Percentiles rank a stretch among this genome's conserved stretches.
Evolutionary conservation across 2,797 vertebrate species (phyloP).

Genomic region (Anableps anableps): DNA sequence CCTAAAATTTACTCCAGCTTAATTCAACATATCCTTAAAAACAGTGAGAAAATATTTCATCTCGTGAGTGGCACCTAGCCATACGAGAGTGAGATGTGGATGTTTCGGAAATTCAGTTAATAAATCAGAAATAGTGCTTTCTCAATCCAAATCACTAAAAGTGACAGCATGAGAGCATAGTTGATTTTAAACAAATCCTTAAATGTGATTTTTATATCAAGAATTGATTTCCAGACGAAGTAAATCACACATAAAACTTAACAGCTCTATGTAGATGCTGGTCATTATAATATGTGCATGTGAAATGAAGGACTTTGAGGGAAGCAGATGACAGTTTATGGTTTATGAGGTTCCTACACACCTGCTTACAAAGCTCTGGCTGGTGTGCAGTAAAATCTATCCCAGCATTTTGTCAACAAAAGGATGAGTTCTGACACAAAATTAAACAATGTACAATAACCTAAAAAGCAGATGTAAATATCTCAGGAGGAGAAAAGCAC

Average conservation of each 20-base stretch:
- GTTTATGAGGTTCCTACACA: constrained; percentile 16
- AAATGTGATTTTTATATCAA: neutral
- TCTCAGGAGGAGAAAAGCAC: constrained; percentile 13
- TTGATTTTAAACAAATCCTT: neutral
- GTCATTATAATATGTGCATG: neutral
- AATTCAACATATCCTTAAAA: neutral
- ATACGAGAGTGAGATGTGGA: neutral
- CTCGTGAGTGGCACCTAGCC: neutral
- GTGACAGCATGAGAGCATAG: neutral
- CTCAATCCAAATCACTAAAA: neutral
- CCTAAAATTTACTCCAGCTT: neutral
- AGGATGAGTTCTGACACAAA: constrained; percentile 29
- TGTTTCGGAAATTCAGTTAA: neutral
- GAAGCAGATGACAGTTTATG: constrained; percentile 6
- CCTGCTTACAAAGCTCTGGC: constrained; percentile 6
- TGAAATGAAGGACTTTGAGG: constrained; percentile 3
- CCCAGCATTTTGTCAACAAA: neutral
- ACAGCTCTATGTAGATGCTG: neutral
- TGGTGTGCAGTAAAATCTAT: constrained; percentile 10
- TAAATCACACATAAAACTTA: neutral
- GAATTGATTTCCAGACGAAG: neutral
- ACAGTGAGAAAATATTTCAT: neutral
- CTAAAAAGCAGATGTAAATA: constrained; percentile 36
- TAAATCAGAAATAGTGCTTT: neutral
- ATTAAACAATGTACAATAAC: constrained; percentile 10